A percentile compares a stretch with the other conserved stretches of the same genome.
Conservation (phyloP, 1,140 invertebrate genomes). For the Diuraphis noxia region DNA sequence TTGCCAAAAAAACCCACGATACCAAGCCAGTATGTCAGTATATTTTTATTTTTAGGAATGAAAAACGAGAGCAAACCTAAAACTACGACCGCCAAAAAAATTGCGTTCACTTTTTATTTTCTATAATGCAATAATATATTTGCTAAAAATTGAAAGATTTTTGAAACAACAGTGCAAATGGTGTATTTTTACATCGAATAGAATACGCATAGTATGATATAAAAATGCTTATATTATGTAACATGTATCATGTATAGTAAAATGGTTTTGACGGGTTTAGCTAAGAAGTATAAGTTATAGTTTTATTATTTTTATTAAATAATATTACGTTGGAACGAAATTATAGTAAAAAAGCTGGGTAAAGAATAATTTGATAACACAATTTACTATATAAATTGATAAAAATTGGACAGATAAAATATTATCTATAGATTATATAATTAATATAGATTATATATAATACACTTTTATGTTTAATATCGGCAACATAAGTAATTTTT, state of each 20-base stretch:
- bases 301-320: neutral
- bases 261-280: no score
- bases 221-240: neutral
- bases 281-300: neutral
- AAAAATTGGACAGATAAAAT: neutral
- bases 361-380: neutral
- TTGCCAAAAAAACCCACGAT: conserved; percentile 41
- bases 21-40: conserved; percentile 23
- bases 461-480: no score
- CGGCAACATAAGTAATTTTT: no score
- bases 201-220: neutral
- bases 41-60: conserved; percentile 35
- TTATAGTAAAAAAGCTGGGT: neutral
- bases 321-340: neutral
- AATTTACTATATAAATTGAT: neutral
- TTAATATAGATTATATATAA: no score
- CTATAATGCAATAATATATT: neutral
- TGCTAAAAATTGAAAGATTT: neutral
- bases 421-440: no score
- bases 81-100: neutral
- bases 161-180: neutral
- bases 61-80: conserved; percentile 24
- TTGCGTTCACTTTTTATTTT: neutral
- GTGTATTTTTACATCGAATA: neutral
- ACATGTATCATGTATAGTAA: neutral